Conservation (phyloP, 2,888 invertebrate genomes). For the Netelia fuscicornis region DNA sequence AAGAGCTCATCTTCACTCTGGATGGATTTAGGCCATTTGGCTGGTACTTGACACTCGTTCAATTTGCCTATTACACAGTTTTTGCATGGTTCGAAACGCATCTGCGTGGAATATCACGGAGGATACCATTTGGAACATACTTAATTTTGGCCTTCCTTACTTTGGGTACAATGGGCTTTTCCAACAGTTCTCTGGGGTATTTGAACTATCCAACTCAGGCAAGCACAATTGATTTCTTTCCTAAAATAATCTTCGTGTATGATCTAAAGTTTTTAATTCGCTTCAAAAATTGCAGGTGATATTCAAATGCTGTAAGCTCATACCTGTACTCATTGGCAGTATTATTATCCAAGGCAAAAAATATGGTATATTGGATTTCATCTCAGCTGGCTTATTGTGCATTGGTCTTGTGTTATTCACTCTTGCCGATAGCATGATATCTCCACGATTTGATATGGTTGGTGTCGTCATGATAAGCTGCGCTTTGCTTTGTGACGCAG, state of each 20-base stretch:
- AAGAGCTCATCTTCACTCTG: slow-evolving; percentile 96
- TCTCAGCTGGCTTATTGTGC: slow-evolving; percentile 95
- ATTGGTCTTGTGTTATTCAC: slow-evolving; percentile 96
- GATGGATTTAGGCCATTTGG: slow-evolving; percentile 95
- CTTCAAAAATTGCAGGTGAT: slow-evolving; percentile 88
- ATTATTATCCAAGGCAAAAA: slow-evolving; percentile 96
- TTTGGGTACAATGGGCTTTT: slow-evolving; percentile 97
- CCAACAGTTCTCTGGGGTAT: slow-evolving; percentile 97
- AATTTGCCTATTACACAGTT: slow-evolving; percentile 94
- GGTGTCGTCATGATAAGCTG: slow-evolving; percentile 92
- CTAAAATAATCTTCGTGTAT: background rate
- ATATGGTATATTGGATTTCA: slow-evolving; percentile 93
- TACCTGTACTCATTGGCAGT: slow-evolving; percentile 97
- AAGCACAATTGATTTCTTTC: slow-evolving; percentile 32
- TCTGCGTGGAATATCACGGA: slow-evolving; percentile 87
- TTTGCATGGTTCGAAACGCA: slow-evolving; percentile 92
- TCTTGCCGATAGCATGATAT: slow-evolving; percentile 91
- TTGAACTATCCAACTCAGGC: slow-evolving; percentile 97
- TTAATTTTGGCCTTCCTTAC: slow-evolving; percentile 93
- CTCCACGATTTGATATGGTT: slow-evolving; percentile 90
- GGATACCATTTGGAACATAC: slow-evolving; percentile 94
- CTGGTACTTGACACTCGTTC: slow-evolving; percentile 96
- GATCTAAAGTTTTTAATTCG: background rate
- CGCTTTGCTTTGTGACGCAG: slow-evolving; percentile 96
- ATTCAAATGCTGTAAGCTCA: slow-evolving; percentile 98